These are phyloP conservation scores for Xenopus petersii DNA, from an alignment of 2,797 vertebrate genomes.

Conservation along the genomic window DNA sequence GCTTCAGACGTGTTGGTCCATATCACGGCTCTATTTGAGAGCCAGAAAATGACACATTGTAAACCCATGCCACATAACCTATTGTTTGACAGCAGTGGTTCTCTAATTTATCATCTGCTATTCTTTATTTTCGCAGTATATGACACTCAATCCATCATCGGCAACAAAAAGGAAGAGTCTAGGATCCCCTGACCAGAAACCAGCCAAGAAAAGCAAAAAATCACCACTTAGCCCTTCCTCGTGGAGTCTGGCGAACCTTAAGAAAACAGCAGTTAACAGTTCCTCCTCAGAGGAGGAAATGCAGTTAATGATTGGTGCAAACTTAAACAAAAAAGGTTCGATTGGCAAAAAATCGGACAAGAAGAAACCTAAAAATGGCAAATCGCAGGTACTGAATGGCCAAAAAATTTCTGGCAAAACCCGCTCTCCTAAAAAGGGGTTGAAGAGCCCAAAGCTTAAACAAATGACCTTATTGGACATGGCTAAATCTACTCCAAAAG, in stretches of 20 bases:
- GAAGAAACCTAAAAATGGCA: conserved; percentile 69
- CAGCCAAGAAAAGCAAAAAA: conserved; percentile 75
- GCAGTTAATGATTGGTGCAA: conserved; percentile 70
- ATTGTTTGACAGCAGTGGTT: too few relatives aligned
- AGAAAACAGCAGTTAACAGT: conserved; percentile 78
- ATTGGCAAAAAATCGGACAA: conserved; percentile 68
- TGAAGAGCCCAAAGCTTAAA: conserved; percentile 83
- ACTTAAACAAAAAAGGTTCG: conserved; percentile 65
- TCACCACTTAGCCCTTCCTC: conserved; percentile 84
- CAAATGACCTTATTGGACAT: conserved; percentile 92
- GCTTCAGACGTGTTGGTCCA: too few relatives aligned
- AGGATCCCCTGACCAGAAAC: conserved; percentile 80
- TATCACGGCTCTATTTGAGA: too few relatives aligned
- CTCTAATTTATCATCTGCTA: too few relatives aligned
- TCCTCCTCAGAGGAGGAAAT: conserved; percentile 74
- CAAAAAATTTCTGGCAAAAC: conserved; percentile 73
- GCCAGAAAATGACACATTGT: too few relatives aligned
- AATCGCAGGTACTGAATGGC: conserved; percentile 72
- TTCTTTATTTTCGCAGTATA: conserved; percentile 70
- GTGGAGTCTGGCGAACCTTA: conserved; percentile 88
- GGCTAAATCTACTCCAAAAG: conserved; percentile 79
- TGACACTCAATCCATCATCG: conserved; percentile 81
- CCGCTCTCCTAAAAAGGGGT: conserved; percentile 78
- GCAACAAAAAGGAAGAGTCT: conserved; percentile 85
- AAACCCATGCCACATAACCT: too few relatives aligned